Conservation (phyloP, 2,113 vertebrate species). For the Apus apus region DNA sequence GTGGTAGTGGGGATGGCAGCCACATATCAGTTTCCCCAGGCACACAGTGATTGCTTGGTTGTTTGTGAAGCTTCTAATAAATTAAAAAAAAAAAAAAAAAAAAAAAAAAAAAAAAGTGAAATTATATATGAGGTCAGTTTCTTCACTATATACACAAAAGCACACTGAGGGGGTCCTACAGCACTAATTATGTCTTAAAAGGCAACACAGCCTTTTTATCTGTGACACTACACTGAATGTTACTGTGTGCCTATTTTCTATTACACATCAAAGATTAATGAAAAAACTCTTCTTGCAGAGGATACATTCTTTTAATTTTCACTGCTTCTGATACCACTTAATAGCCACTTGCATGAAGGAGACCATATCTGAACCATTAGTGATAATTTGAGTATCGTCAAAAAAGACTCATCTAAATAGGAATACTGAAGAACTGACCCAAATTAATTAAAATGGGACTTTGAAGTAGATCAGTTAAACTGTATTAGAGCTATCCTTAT, state of each 20-base stretch:
- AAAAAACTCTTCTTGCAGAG: background rate
- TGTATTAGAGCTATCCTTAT: background rate
- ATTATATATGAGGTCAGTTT: background rate
- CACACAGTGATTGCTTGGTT: background rate
- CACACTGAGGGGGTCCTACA: background rate
- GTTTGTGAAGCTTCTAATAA: background rate
- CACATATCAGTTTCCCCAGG: background rate
- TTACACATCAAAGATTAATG: background rate
- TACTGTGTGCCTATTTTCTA: background rate
- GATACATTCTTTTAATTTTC: background rate
- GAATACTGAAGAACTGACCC: background rate
- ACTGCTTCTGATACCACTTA: background rate
- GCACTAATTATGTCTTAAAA: background rate
- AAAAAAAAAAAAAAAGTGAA: too few species aligned
- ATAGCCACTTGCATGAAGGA: background rate
- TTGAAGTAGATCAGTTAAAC: constrained; percentile 14
- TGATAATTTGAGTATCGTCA: background rate
- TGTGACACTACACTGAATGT: background rate
- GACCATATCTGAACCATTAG: background rate
- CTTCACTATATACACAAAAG: background rate
- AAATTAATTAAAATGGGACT: constrained; percentile 12
- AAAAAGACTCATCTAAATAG: background rate
- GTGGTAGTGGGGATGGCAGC: background rate
- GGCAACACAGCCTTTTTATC: background rate
- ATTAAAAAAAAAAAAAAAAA: too few species aligned